These are phyloP conservation scores for Corythornis leucogaster DNA, from an alignment of 2,797 vertebrate species.

Conservation along the genomic window DNA sequence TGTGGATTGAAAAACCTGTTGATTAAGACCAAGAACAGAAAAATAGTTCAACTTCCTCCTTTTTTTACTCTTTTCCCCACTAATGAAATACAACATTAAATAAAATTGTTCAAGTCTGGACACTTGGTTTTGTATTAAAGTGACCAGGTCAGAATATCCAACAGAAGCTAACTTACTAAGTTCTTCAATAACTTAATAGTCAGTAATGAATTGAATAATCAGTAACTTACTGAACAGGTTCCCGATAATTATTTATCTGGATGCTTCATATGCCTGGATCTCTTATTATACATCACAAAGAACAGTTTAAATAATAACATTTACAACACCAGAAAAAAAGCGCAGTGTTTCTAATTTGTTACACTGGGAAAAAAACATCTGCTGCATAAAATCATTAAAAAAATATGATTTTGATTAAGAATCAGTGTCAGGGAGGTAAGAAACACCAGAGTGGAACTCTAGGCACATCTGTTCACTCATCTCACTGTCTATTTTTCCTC, in stretches of 20 bases:
- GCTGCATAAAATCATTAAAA: neutral
- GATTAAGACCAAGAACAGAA: neutral
- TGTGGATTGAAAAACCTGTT: neutral
- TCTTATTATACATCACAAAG: neutral
- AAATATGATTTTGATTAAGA: neutral
- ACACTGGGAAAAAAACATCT: neutral
- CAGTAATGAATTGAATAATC: too few relatives aligned
- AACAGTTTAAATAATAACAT: neutral
- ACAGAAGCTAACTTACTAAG: neutral
- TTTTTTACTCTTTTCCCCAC: neutral
- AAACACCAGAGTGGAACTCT: neutral
- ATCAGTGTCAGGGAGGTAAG: neutral
- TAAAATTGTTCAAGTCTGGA: neutral
- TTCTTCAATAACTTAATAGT: too few relatives aligned
- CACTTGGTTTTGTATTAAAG: neutral
- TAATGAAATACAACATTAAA: neutral
- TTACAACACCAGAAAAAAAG: neutral
- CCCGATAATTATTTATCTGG: neutral
- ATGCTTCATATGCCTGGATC: neutral
- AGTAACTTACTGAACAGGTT: neutral
- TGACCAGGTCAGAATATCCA: neutral
- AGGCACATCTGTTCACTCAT: neutral
- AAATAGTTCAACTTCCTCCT: neutral
- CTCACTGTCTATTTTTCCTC: neutral
- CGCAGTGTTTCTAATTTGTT: neutral